Evolutionary conservation across 1,140 invertebrate genomes (phyloP), one percentile per base, ranked within the genome.

Genomic region (Eubasilissa regina): DNA sequence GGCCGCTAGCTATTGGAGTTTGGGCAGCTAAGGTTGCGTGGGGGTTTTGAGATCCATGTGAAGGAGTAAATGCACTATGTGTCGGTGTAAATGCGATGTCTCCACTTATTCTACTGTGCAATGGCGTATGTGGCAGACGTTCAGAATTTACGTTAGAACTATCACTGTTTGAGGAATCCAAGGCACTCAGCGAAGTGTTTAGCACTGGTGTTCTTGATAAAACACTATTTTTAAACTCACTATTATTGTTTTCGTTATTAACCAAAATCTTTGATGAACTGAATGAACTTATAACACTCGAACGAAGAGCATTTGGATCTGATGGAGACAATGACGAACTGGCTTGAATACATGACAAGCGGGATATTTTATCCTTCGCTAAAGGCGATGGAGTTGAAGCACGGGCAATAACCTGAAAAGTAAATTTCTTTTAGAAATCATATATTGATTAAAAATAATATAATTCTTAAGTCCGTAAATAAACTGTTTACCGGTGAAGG

Each of bases 1-100:
- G 85, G 64, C 86, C 88, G 85, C 87, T 88, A 15, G 85, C 84
- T 82, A 89, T 85, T n/a, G 89, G 88, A 12, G 87, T 89, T 13
- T 88, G 80, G 51, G 87, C 84, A 74, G 83, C 83, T 85, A 89
- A 86, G 25, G 85, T 83, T 83, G 81, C 86, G 76, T 89, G 88
- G 10, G 89, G 89, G 75, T 89, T 89, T 82, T 87, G 86, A 68
- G 43, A 48, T 48, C 62, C 45, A 17, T 58, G 56, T 1, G 60
- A 70, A 17, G 81, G 78, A 43, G 80, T 77, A 60, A 77, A 82
- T 51, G 74, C 58, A 66, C 78, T 75, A 21, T 78, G 76, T 19
- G 81, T 80, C 13, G 81, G 79, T 9, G 79, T 83, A n/a, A 80
- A 75, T 11, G 81, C 55, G 35, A 83, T 64, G n/a, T 83, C 81